Percentiles rank a stretch among this genome's conserved stretches.
Conservation (phyloP, 37 sponge, comb jelly and placozoan species). For the Spongia lamella region DNA sequence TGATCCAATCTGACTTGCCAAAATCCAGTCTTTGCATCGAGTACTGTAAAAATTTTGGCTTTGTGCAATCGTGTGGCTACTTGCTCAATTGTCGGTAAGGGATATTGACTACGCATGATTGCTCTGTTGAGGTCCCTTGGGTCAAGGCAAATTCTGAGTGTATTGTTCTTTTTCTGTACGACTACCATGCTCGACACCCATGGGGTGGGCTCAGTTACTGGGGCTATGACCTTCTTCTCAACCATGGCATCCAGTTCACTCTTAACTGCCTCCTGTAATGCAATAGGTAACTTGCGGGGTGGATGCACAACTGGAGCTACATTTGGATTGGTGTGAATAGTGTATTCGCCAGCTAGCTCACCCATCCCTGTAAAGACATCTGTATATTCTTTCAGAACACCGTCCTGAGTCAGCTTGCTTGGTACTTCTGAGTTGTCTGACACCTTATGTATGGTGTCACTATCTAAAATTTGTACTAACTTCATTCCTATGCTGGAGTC, state of each 20-base stretch:
- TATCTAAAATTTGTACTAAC: constrained; percentile 12
- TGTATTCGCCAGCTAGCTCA: no score
- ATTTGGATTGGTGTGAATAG: no score
- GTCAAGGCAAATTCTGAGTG: constrained; percentile 45
- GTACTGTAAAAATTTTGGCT: constrained; percentile 42
- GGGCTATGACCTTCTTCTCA: constrained; percentile 8
- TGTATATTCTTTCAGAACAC: neutral
- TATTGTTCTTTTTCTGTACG: constrained; percentile 33
- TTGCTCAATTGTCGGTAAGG: constrained; percentile 44
- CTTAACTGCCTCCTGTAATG: constrained; percentile 13
- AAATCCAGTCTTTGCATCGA: constrained; percentile 49
- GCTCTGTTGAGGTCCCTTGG: constrained; percentile 49
- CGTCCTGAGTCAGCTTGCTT: no score
- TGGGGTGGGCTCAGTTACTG: no score
- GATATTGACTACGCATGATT: no score
- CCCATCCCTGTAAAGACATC: constrained; percentile 29
- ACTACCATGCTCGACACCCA: no score
- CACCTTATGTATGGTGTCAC: no score
- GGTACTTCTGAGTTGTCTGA: no score
- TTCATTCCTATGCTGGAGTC: constrained; percentile 10
- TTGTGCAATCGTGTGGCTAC: constrained; percentile 27
- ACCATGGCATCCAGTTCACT: constrained; percentile 39
- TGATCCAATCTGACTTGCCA: constrained; percentile 50
- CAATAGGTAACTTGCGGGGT: constrained; percentile 31
- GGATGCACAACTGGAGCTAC: no score